Evolutionary conservation across 2,888 invertebrate species (phyloP), one percentile per base, ranked within the genome.

Genomic region (Andrena praecox): DNA sequence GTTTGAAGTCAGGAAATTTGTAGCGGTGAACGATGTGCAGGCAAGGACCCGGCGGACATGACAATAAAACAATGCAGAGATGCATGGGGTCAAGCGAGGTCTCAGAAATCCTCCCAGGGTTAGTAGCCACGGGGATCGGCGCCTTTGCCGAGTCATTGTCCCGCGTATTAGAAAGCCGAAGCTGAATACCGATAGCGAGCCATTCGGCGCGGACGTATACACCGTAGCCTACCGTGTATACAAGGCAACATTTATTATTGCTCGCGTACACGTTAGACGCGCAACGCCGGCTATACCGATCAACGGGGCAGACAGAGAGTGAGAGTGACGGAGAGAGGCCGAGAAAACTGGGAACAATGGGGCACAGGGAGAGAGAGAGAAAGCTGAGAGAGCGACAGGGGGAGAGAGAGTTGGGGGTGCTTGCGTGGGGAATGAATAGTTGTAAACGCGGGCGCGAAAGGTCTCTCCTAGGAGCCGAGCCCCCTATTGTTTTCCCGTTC

Each of bases 401-500:
- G 69, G 68, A 54, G 63, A 54, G 63, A 71, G 68, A 31, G 72
- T 29, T 24, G 69, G 69, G 77, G 84, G 71, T 80, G 80, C 74
- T 42, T 77, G 85, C 87, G 87, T 85, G 89, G 85, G 84, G 89
- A 90, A 89, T 87, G 90, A 91, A 91, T 90, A 89, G 89, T 89
- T 87, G 89, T 85, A 88, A 91, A 88, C 87, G 90, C 88, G 88
- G 87, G 89, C 91, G 90, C 89, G 90, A 91, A 91, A 92, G 91
- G 90, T 90, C 89, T 89, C 82, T 88, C 83, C 81, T 85, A 85
- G 78, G 60, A 87, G 79, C 86, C 90, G 82, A 85, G 90, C 81
- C 86, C 80, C 79, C 91, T 87, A 91, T 92, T 92, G 92, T 92
- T 90, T 90, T 72, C 82, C 59, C 67, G 75, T 82, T 80, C 86